Evolutionary conservation across 30 jellyfish, hydroid and myxozoan genomes (phyloP).

Genomic region (Hydractinia echinata): DNA sequence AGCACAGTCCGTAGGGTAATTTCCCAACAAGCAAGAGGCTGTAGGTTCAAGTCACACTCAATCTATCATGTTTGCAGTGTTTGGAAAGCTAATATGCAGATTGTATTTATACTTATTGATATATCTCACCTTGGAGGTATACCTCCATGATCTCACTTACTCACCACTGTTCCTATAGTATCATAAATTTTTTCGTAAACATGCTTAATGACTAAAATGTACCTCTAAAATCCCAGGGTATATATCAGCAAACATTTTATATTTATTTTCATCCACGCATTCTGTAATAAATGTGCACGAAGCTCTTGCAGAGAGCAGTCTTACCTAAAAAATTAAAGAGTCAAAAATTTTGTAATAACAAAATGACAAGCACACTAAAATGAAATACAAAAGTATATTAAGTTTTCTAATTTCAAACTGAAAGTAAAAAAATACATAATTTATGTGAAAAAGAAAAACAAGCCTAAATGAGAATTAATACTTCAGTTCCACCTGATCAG

Average conservation of each 20-base stretch:
- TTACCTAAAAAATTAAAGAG: constrained; percentile 38
- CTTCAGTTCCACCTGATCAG: constrained; percentile 44
- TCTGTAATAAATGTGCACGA: constrained; percentile 76
- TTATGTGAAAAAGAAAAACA: background rate
- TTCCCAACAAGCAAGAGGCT: too few species aligned
- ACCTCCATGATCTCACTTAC: too few species aligned
- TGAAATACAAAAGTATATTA: background rate
- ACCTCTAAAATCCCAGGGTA: constrained; percentile 85
- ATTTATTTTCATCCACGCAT: constrained; percentile 52
- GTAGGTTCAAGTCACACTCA: too few species aligned
- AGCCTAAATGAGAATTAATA: background rate
- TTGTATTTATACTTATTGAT: too few species aligned
- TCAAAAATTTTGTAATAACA: background rate
- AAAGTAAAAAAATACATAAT: background rate
- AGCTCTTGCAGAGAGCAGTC: constrained; percentile 80
- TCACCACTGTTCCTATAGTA: too few species aligned
- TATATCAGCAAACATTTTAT: constrained; percentile 58
- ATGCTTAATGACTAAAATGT: background rate
- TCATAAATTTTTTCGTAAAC: background rate
- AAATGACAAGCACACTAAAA: background rate
- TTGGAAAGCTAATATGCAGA: too few species aligned
- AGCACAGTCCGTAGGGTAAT: too few species aligned
- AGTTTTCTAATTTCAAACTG: background rate
- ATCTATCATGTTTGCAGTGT: too few species aligned
- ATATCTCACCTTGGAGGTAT: too few species aligned